Conservation (phyloP, 2,888 invertebrate species). For the Sepioteuthis lessoniana region DNA sequence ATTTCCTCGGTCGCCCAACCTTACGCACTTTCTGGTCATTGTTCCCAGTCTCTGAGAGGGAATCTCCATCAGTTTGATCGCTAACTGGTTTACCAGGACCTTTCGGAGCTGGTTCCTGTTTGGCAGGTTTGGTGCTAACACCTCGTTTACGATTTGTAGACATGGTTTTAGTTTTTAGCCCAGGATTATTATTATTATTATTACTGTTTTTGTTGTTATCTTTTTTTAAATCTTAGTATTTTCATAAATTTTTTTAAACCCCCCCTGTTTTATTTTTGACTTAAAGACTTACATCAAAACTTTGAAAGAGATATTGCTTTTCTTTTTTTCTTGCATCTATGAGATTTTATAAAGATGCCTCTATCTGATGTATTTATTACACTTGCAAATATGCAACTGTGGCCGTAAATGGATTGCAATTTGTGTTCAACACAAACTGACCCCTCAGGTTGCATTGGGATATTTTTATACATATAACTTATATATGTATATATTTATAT, state of each 20-base stretch:
- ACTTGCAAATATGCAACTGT: not conserved
- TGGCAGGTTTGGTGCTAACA: not conserved
- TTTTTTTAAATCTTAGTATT: not conserved
- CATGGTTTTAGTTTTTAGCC: not conserved
- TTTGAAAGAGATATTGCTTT: not conserved
- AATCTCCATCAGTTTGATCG: not conserved
- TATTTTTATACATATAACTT: constrained; percentile 39
- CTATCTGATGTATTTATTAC: not conserved
- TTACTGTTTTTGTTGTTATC: not conserved
- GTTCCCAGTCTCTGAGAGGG: not conserved
- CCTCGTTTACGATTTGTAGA: constrained; percentile 34
- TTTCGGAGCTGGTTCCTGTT: not conserved
- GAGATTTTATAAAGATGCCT: not conserved
- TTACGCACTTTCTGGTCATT: constrained; percentile 25
- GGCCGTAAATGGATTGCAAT: not conserved
- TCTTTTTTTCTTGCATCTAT: not conserved
- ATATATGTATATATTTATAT: not conserved
- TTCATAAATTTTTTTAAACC: not conserved
- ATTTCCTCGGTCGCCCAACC: constrained; percentile 33
- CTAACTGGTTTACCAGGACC: not conserved
- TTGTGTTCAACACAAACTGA: not conserved
- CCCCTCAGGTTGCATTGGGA: not conserved
- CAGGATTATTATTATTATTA: no score
- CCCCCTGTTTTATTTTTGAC: not conserved
- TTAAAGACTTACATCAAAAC: constrained; percentile 5